phyloP scores from a whole-genome alignment of 1,140 invertebrate species.

The Orussus abietinus region DNA sequence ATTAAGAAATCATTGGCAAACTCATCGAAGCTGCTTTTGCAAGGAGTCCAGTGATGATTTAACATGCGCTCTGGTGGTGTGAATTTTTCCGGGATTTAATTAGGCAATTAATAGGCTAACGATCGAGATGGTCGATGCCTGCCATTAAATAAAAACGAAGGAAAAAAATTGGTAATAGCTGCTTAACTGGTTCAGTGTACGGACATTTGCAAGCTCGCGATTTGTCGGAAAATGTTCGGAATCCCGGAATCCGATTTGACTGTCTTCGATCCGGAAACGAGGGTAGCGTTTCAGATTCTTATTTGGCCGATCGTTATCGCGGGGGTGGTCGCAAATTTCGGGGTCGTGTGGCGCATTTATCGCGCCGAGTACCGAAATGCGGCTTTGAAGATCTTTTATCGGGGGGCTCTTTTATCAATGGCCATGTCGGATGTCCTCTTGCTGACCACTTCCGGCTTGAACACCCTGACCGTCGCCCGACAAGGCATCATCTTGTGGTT shows the following conservation, averaged over 20 bases:
- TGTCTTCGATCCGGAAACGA: constrained; percentile 1
- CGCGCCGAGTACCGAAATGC: constrained; percentile 10
- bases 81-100: no score
- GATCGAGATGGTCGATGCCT: no score
- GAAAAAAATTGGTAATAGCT: no score
- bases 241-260: constrained; percentile 6
- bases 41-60: no score
- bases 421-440: constrained; percentile 27
- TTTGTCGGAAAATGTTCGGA: no score
- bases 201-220: no score
- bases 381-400: constrained; percentile 26
- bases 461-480: constrained; percentile 17
- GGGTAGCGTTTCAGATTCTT: constrained; percentile 21
- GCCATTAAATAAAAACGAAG: no score
- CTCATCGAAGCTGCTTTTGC: no score
- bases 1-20: no score
- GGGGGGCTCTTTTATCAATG: constrained; percentile 23
- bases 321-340: constrained; percentile 24
- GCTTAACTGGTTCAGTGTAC: no score
- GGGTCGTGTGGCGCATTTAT: constrained; percentile 24
- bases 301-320: constrained; percentile 27
- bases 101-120: no score
- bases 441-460: constrained; percentile 20
- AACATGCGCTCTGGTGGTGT: no score
- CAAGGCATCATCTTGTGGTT: constrained; percentile 23